A percentile compares a stretch with the other conserved stretches of the same genome.
phyloP scores from a whole-genome alignment of 2,888 invertebrate species.

The Anoplius nigerrimus region DNA sequence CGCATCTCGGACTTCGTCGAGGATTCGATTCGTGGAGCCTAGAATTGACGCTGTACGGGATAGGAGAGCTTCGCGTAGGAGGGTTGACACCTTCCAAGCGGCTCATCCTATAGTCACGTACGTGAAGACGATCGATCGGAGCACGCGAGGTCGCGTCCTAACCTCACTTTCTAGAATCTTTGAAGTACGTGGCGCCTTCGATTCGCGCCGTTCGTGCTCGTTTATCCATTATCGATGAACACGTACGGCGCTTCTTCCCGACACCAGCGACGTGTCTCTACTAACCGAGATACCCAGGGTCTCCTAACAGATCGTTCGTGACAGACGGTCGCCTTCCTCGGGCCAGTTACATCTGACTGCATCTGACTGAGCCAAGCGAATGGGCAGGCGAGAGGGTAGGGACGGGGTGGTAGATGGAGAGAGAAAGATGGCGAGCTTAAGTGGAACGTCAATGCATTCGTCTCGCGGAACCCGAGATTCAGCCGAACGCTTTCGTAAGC shows the following conservation, averaged over 20 bases:
- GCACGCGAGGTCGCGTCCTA: slow-evolving; percentile 52
- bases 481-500: background rate
- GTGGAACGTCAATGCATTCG: slow-evolving; percentile 27
- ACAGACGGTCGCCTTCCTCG: slow-evolving; percentile 36
- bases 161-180: slow-evolving; percentile 66
- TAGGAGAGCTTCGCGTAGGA: too few relatives aligned
- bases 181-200: slow-evolving; percentile 55
- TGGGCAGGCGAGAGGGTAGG: too few relatives aligned
- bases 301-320: slow-evolving; percentile 35
- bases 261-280: slow-evolving; percentile 38
- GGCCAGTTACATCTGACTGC: slow-evolving; percentile 19
- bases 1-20: too few relatives aligned
- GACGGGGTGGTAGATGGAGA: too few relatives aligned
- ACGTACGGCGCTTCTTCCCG: slow-evolving; percentile 27
- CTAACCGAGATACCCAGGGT: slow-evolving; percentile 43
- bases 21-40: too few relatives aligned
- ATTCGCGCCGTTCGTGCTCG: slow-evolving; percentile 37
- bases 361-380: too few relatives aligned
- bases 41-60: too few relatives aligned
- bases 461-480: slow-evolving; percentile 21
- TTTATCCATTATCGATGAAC: slow-evolving; percentile 50
- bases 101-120: background rate
- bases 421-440: slow-evolving; percentile 13
- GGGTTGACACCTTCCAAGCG: too few relatives aligned
- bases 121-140: slow-evolving; percentile 22